Base-by-base conservation (phyloP, 2,888 invertebrate genomes). In the Bursaphelenchus okinawaensis region DNA sequence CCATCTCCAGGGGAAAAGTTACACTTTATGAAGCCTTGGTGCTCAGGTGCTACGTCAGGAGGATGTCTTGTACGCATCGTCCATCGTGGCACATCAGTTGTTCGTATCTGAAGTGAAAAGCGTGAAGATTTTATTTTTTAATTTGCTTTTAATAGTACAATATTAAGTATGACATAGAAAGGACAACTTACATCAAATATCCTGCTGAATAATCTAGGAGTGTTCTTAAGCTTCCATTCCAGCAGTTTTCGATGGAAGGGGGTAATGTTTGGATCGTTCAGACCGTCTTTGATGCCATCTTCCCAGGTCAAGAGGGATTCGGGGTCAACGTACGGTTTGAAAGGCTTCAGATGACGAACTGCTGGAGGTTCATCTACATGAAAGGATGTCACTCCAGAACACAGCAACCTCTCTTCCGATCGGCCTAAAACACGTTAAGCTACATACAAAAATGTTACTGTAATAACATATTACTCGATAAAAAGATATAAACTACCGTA, bases 331-430 rank as follows among this genome's bases (percentile, higher is more conserved):
- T 82, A 22, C n/a, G 9, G 83, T 6, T 68, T 61, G 83, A 84
- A 83, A 8, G 69, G 68, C 56, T 66, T 73, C 73, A 83, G 83
- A 63, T 81, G 80, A 1, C 69, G 59, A 31, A 81, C 75, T 9
- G 72, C 68, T 52, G 73, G 75, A 16, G 52, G 52, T 52, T 72
- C 69, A 19, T 57, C 62, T 55, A 62, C 62, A 20, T 66, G 63
- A 31, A 70, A 70, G 0, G 70, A 70, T 27, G 68, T 51, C 16
- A 65, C 40, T 9, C 63, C 63, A 20, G 4, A 81, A 81, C 66
- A 83, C 79, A n/a, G 84, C 79, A 22, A 78, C 70, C 19, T 75
- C 63, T 1, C 82, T 83, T 24, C 81, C n/a, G n/a, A n/a, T n/a
- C n/a, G n/a, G n/a, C n/a, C n/a, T n/a, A n/a, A n/a, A n/a, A n/a